Evolutionary conservation across 2,113 vertebrate species (phyloP).

Genomic region (Candoia aspera): DNA sequence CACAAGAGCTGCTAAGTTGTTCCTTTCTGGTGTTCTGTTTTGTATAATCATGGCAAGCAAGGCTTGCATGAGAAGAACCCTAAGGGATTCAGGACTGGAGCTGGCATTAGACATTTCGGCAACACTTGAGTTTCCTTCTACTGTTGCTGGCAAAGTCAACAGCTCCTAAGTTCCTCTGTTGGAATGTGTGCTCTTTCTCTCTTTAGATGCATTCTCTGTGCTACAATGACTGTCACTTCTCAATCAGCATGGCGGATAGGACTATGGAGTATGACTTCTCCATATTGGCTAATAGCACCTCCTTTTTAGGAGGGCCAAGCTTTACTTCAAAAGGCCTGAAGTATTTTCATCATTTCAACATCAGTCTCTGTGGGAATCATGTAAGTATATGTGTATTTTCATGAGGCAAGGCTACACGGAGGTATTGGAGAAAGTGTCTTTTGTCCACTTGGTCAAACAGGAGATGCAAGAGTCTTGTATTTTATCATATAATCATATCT

Average conservation of each 20-base stretch:
- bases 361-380: slow-evolving; percentile 88
- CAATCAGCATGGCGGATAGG: slow-evolving; percentile 44
- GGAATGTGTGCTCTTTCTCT: background rate
- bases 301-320: slow-evolving; percentile 77
- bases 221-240: slow-evolving; percentile 83
- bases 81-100: background rate
- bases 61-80: background rate
- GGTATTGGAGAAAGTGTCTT: background rate
- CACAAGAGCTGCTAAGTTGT: background rate
- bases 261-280: slow-evolving; percentile 82
- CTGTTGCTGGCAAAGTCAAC: too few species aligned
- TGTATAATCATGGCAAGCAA: background rate
- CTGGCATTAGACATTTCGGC: background rate
- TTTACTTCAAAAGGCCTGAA: slow-evolving; percentile 91
- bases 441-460: background rate
- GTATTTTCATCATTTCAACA: slow-evolving; percentile 86
- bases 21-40: slow-evolving; percentile 13
- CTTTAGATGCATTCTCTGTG: slow-evolving; percentile 84
- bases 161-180: background rate
- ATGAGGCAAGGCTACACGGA: background rate
- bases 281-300: slow-evolving; percentile 67
- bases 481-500: background rate
- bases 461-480: background rate
- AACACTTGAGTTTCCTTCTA: background rate
- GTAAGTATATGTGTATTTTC: slow-evolving; percentile 65